phyloP scores from a whole-genome alignment of 1,140 invertebrate genomes.

The Meloidogyne hapla region DNA sequence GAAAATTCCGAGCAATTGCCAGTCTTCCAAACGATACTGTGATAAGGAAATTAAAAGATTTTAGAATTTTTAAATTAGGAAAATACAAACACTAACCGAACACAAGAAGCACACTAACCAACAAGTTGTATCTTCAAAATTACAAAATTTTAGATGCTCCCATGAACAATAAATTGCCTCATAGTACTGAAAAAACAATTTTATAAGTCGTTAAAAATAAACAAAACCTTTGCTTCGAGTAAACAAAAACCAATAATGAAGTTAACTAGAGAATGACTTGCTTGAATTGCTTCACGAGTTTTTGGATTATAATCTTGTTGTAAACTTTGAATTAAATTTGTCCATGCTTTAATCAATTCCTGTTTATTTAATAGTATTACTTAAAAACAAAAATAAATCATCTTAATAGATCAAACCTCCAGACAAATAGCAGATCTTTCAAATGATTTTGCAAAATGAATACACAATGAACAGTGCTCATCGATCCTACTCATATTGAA shows the following conservation, averaged over 20 bases:
- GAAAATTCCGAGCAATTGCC: conserved; percentile 13
- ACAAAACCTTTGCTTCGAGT: conserved; percentile 21
- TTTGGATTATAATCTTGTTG: background rate
- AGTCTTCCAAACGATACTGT: conserved; percentile 26
- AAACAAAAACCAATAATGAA: conserved; percentile 26
- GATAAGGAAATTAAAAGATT: too few species aligned
- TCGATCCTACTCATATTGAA: conserved; percentile 13
- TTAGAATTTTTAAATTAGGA: too few species aligned
- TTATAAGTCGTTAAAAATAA: background rate
- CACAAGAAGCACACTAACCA: conserved; percentile 17
- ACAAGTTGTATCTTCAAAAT: conserved; percentile 2
- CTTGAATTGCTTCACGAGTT: background rate
- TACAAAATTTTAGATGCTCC: conserved; percentile 8
- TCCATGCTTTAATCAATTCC: conserved; percentile 25
- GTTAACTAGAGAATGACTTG: conserved; percentile 5
- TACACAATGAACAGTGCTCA: conserved; percentile 9
- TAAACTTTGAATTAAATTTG: background rate
- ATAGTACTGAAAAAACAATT: conserved; percentile 22
- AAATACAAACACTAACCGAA: too few species aligned
- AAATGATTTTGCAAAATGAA: conserved; percentile 18
- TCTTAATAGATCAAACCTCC: conserved; percentile 12
- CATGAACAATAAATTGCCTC: conserved; percentile 25
- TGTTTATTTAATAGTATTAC: conserved; percentile 12
- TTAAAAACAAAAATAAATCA: background rate
- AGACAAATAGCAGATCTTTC: conserved; percentile 11